Percentiles rank a stretch among this genome's conserved stretches.
These are phyloP conservation scores for Cynopterus sphinx DNA, from an alignment of 2,797 vertebrate genomes.

Conservation along the genomic window DNA sequence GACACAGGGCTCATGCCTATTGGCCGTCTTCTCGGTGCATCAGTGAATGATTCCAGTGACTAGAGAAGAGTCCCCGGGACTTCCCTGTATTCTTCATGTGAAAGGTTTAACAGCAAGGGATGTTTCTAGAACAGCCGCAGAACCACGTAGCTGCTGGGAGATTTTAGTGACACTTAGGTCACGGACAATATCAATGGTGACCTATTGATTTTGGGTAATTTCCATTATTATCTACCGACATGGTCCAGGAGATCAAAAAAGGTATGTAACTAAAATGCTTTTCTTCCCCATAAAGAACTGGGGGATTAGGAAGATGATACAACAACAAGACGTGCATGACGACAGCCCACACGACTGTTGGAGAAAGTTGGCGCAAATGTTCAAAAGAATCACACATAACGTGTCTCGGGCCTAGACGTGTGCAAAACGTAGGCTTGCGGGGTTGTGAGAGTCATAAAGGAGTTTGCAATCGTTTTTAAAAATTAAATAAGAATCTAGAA, in stretches of 20 bases:
- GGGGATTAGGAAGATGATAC: neutral
- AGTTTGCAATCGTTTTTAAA: neutral
- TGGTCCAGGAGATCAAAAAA: neutral
- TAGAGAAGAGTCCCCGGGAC: slow-evolving; percentile 42
- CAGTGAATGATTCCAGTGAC: slow-evolving; percentile 60
- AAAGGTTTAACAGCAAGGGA: neutral
- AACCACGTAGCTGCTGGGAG: neutral
- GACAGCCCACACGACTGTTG: neutral
- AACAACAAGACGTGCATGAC: neutral
- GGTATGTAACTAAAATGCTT: neutral
- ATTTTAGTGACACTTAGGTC: neutral
- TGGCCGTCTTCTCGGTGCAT: slow-evolving; percentile 26
- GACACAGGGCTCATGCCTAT: slow-evolving; percentile 22
- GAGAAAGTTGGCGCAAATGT: neutral
- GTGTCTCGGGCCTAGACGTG: accelerated
- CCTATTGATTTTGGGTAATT: neutral
- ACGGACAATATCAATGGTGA: neutral
- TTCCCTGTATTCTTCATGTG: neutral
- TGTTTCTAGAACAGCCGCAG: neutral
- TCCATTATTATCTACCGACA: neutral
- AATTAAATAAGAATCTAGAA: neutral
- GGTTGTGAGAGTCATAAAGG: neutral
- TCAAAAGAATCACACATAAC: neutral
- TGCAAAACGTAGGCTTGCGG: neutral
- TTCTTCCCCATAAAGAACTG: neutral